Evolutionary conservation across 1,140 invertebrate species (phyloP), one percentile per base, ranked within the genome.

Genomic region (Asobara japonica): DNA sequence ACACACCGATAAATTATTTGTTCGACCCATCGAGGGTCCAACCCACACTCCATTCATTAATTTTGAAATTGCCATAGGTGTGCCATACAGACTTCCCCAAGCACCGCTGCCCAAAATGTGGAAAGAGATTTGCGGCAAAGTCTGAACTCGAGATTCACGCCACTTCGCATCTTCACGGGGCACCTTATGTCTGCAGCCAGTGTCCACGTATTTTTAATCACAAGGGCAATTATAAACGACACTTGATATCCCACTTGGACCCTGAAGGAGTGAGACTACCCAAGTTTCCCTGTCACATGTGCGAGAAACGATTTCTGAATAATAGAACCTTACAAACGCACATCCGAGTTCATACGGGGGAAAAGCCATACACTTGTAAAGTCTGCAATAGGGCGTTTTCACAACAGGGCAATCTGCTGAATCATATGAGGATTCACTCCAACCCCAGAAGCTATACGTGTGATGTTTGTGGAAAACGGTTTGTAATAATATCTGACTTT

Each of bases 261-360:
- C 79, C 83, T 0, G 72, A 82, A 4, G 81, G 81, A 8, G 71
- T 81, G 0, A 77, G 82, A 62, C 60, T 87, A 25, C 83, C 83
- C 5, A 88, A 86, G 18, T 89, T 81, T 73, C 86, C 84, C 1
- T 92, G 91, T 65, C 80, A 84, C 8, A 77, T 89, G 1, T 92
- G 91, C 67, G 88, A 87, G 0, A 91, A 91, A 72, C 82, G 88
- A 20, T 88, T 88, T 45, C 70, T 81, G 7, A 88, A 87, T 56
- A 87, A 87, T 74, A 84, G 84, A 6, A 87, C 86, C 0, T 66
- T 88, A 0, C 73, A 81, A 7, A 85, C 80, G 1, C 89, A 89
- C 60, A 86, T 89, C 76, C 84, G 93, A 2, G 92, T 93, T 1
- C 93, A 94, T 75, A 93, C 91, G 0, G 89, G 89, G 0, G 90